Evolutionary conservation across 2,113 vertebrate genomes (phyloP).

Genomic region (Chelonoidis abingdonii): DNA sequence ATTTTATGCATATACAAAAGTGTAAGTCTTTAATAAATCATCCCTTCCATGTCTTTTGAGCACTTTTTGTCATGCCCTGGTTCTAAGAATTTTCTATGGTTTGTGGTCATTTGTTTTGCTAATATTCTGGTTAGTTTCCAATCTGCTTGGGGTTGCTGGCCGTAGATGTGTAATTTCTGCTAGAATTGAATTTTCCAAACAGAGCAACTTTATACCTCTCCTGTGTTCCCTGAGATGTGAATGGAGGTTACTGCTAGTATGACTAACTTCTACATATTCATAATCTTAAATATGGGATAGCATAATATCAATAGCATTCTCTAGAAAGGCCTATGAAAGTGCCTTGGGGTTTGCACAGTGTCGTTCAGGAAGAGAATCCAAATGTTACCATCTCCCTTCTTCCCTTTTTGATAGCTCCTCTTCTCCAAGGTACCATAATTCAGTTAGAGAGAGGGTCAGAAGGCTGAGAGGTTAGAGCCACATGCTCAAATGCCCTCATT

Average conservation of each 20-base stretch:
- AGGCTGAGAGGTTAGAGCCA: neutral
- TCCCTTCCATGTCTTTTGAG: slow-evolving; percentile 46
- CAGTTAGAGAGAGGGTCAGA: neutral
- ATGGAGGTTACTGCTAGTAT: slow-evolving; percentile 43
- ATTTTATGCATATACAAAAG: slow-evolving; percentile 52
- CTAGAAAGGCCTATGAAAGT: slow-evolving; percentile 1
- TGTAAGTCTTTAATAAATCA: slow-evolving; percentile 71
- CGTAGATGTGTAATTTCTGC: slow-evolving; percentile 73
- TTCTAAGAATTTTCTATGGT: slow-evolving; percentile 75
- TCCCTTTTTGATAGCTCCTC: neutral
- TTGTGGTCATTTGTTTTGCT: slow-evolving; percentile 77
- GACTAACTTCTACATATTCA: slow-evolving; percentile 51
- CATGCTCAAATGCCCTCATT: neutral
- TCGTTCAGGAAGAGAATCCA: neutral
- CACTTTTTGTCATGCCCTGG: slow-evolving; percentile 57
- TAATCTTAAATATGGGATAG: slow-evolving; percentile 40
- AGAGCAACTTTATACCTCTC: slow-evolving; percentile 70
- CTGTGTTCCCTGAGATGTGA: slow-evolving; percentile 56
- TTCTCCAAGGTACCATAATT: slow-evolving; percentile 5
- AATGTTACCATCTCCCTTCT: neutral
- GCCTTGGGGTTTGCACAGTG: neutral
- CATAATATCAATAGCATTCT: slow-evolving; percentile 44
- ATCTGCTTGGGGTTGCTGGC: slow-evolving; percentile 63
- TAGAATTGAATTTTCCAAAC: slow-evolving; percentile 78
- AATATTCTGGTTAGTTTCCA: slow-evolving; percentile 75